Percentiles rank a stretch among this genome's conserved stretches.
These are phyloP conservation scores for Phymastichus coffea DNA, from an alignment of 1,140 invertebrate genomes.

Conservation along the genomic window DNA sequence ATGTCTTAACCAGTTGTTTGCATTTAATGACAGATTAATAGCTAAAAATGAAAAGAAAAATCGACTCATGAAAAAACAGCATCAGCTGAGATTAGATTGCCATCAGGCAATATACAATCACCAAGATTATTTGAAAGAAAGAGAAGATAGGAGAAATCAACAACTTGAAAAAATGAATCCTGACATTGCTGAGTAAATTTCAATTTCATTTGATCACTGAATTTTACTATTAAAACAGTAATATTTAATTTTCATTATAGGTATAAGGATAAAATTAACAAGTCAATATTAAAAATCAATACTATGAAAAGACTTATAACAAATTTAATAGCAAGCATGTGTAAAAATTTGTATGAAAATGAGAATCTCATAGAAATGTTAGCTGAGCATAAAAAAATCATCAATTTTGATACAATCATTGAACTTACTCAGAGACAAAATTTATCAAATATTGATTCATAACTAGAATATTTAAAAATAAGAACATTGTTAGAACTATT, in stretches of 20 bases:
- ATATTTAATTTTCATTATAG: conserved; percentile 29
- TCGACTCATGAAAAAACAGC: conserved; percentile 20
- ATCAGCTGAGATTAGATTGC: conserved; percentile 35
- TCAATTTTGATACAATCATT: conserved; percentile 32
- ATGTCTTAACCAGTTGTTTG: conserved; percentile 30
- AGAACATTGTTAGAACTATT: too few relatives aligned
- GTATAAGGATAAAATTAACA: conserved; percentile 34
- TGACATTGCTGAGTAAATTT: conserved; percentile 33
- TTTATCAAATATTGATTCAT: too few relatives aligned
- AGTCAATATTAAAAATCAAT: conserved; percentile 37
- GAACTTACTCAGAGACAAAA: background rate
- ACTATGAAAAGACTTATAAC: conserved; percentile 43
- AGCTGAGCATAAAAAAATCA: conserved; percentile 36
- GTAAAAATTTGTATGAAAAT: conserved; percentile 20
- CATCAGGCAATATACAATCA: conserved; percentile 31
- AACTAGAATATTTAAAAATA: too few relatives aligned
- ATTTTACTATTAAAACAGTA: conserved; percentile 6
- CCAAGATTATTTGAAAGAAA: conserved; percentile 36
- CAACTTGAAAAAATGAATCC: conserved; percentile 41
- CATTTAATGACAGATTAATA: conserved; percentile 32
- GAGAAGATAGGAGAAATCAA: conserved; percentile 30
- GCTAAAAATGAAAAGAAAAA: conserved; percentile 25
- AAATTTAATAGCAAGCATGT: conserved; percentile 37
- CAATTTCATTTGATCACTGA: conserved; percentile 5
- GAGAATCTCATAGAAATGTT: conserved; percentile 33